A percentile compares a stretch with the other conserved stretches of the same genome.
These are phyloP conservation scores for Lycorma delicatula DNA, from an alignment of 1,140 invertebrate species.

Conservation along the genomic window DNA sequence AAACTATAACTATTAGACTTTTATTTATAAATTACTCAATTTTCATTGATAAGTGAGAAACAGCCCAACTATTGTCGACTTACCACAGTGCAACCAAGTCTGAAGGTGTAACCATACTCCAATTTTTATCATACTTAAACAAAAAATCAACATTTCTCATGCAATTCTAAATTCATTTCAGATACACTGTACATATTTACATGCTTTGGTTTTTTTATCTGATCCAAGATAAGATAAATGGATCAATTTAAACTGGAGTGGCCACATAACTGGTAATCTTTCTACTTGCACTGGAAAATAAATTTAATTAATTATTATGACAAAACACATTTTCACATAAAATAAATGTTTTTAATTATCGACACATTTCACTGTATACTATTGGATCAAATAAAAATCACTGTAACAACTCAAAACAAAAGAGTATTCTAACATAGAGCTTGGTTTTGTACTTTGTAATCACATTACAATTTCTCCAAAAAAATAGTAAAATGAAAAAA, in stretches of 20 bases:
- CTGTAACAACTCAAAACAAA: no score
- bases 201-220: conserved; percentile 3
- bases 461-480: no score
- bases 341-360: neutral
- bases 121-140: no score
- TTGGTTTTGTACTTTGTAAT: conserved; percentile 8
- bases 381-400: no score
- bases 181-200: conserved; percentile 8
- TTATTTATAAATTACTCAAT: neutral
- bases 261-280: no score
- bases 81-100: conserved; percentile 3
- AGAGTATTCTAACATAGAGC: conserved; percentile 1
- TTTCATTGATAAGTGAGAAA: conserved; percentile 1
- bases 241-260: no score
- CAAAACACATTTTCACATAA: neutral
- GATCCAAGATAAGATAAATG: no score
- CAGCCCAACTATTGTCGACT: conserved; percentile 10
- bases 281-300: conserved; percentile 3
- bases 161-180: no score
- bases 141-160: no score
- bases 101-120: neutral
- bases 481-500: no score
- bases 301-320: neutral
- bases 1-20: conserved; percentile 6
- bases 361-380: no score